Evolutionary conservation across 2,888 invertebrate genomes (phyloP).

Genomic region (Heliconius aoede): DNA sequence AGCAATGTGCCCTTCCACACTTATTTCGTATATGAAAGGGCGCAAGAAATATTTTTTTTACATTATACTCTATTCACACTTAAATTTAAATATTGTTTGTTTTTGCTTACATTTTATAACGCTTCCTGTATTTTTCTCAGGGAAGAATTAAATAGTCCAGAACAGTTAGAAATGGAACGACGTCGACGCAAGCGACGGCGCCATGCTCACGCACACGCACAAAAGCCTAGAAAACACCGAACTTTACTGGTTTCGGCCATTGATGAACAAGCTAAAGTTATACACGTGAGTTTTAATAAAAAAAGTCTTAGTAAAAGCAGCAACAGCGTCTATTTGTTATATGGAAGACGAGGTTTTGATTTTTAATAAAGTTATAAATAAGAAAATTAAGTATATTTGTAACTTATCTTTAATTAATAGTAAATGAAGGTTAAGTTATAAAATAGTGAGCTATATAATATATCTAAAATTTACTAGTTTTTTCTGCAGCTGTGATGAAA

Average conservation of each 20-base stretch:
- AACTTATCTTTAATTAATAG: too few species aligned
- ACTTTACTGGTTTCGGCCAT: constrained; percentile 79
- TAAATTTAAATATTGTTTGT: background rate
- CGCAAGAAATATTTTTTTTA: background rate
- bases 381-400: background rate
- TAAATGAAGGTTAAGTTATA: background rate
- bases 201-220: constrained; percentile 55
- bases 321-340: background rate
- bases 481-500: too few species aligned
- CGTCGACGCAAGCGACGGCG: constrained; percentile 68
- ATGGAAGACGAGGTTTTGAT: background rate
- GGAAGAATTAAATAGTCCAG: constrained; percentile 69
- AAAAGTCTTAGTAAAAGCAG: background rate
- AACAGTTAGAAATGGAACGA: constrained; percentile 73
- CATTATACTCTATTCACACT: background rate
- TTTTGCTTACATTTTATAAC: background rate
- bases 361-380: too few species aligned
- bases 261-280: constrained; percentile 80
- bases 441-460: too few species aligned
- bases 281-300: constrained; percentile 66
- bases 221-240: constrained; percentile 73
- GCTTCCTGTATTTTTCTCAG: background rate
- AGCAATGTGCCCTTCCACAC: too few species aligned
- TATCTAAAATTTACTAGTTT: too few species aligned
- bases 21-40: too few species aligned